A percentile compares a stretch with the other conserved stretches of the same genome.
Evolutionary conservation across 2,797 vertebrate species (phyloP).

Genomic region (Graptemys geographica): DNA sequence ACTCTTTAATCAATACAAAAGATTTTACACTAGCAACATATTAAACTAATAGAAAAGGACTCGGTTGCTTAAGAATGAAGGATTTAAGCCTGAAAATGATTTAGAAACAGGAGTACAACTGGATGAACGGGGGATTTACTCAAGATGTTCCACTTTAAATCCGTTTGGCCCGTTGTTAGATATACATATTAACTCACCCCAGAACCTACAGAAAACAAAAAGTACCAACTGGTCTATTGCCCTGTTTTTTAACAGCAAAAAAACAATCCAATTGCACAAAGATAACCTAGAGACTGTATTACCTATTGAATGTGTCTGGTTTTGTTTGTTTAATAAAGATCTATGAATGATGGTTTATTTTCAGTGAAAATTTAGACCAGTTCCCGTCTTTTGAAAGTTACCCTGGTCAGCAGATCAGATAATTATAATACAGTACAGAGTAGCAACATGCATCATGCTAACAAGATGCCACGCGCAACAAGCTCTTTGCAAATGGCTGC

Average conservation of each 20-base stretch:
- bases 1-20: slow-evolving; percentile 63
- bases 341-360: not conserved
- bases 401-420: not conserved
- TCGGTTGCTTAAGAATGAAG: slow-evolving; percentile 50
- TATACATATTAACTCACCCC: slow-evolving; percentile 31
- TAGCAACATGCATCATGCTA: not conserved
- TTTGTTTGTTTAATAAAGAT: not conserved
- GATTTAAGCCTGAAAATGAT: not conserved
- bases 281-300: not conserved
- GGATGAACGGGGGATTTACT: not conserved
- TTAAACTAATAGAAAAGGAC: slow-evolving; percentile 31
- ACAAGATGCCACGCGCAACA: not conserved
- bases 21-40: slow-evolving; percentile 22
- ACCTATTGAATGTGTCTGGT: not conserved
- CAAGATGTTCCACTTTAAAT: slow-evolving; percentile 62
- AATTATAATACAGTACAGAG: no score
- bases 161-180: slow-evolving; percentile 47
- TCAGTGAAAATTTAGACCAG: not conserved
- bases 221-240: not conserved
- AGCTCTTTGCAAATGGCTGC: not conserved
- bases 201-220: not conserved
- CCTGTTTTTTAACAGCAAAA: not conserved
- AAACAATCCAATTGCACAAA: not conserved
- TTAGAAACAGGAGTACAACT: not conserved
- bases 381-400: not conserved